Base-by-base conservation (phyloP, 1,140 invertebrate species). In the Cryptotermes secundus region DNA sequence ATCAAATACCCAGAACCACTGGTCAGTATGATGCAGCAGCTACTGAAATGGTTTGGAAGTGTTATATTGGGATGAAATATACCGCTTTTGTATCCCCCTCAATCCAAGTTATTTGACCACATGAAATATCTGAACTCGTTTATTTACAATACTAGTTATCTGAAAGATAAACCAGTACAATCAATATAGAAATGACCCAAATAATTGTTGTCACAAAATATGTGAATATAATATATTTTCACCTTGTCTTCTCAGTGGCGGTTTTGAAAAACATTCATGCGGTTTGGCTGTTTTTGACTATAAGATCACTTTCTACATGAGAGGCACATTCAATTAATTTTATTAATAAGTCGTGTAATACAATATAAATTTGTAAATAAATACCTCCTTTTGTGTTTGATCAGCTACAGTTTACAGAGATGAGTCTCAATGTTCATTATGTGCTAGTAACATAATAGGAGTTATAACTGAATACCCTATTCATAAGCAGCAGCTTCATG, bases 91-190 rank as follows among this genome's bases (percentile, higher is more conserved):
- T 26, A 31, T 31, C 26, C 59, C 9, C 14, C 59, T 7, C 9
- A 72, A 72, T 72, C 59, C 59, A 26, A 72, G n/a, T n/a, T 72
- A 72, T 72, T 72, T n/a, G 26, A 72, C 59, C 59, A 31, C 59
- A 72, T 72, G 26, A 72, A 72, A 72, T 72, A 72, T 72, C 26
- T 6, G n/a, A 31, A 6, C 59, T n/a, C 26, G 31, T 72, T 72
- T 7, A 72, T 72, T 72, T 6, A 31, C 59, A 72, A 31, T 72
- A 14, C 26, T 72, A 72, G n/a, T 31, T 72, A n/a, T 26, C n/a
- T 72, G 59, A 4, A 31, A n/a, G 59, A 72, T 72, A 72, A 72
- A 72, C n/a, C 59, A 72, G 26, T 72, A 31, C 19, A 31, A 31
- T 72, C 59, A 72, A n/a, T n/a, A 31, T n/a, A 72, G 26, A 72